Evolutionary conservation across 2,797 vertebrate species (phyloP), one percentile per base, ranked within the genome.

Genomic region (Semaprochilodus insignis): DNA sequence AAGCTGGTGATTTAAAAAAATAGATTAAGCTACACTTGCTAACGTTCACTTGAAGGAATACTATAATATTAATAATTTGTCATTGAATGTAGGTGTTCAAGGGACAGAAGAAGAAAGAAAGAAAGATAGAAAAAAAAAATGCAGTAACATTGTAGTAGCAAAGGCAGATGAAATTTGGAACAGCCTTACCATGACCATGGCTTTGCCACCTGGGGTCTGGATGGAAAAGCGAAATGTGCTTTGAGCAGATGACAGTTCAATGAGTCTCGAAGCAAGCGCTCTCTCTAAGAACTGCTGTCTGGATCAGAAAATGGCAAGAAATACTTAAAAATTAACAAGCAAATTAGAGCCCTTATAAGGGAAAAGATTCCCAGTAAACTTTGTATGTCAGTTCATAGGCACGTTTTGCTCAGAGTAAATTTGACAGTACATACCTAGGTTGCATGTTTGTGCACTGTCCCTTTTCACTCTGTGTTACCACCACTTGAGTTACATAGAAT

Each of bases 221-320:
- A 99, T 69, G 8, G 90, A 93, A 90, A 97, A 98, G 88, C 96
- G 96, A 91, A 97, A 99, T 0, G 94, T 96, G 87, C 96, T 97
- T 91, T 96, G 94, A 0, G 95, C 87, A 85, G 90, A 92, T 19
- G 96, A 97, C 71, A 99, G 91, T 75, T 95, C 93, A 89, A 94
- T 36, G 85, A 99, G 92, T 87, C 95, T 94, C 89, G 91, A 94
- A 82, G 96, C 95, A 77, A 97, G 1, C 0, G 91, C 74, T 27
- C 83, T 94, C 90, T 98, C 97, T 86, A 99, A 21, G 87, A 97
- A 98, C 14, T 76, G 57, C 34, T 59, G 59, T 60, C 84, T 85
- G 77, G 25, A 72, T 25, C 31, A 71, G 14, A 69, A 34, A 48
- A 52, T 44, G 5, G 0, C 16, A 36, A 71, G 19, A 52, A 25